A percentile compares a stretch with the other conserved stretches of the same genome.
These are phyloP conservation scores for Sapayoa aenigma DNA, from an alignment of 2,113 vertebrate species.

Conservation along the genomic window DNA sequence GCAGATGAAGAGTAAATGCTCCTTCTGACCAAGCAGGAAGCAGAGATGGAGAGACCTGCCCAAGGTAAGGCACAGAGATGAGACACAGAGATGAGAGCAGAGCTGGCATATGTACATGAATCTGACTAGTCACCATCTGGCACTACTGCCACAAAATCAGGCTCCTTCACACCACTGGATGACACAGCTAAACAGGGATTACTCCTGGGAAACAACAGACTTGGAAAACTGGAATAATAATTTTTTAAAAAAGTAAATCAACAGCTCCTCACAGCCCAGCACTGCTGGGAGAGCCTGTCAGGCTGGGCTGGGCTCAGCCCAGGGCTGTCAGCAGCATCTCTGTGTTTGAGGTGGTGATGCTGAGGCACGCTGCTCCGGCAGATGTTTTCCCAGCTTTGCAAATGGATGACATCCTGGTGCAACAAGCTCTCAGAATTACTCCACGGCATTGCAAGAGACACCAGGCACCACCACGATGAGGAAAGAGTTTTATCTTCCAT, in stretches of 20 bases:
- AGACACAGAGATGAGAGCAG: neutral
- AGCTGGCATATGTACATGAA: neutral
- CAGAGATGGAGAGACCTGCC: neutral
- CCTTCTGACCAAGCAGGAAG: accelerated
- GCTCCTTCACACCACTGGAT: neutral
- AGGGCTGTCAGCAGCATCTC: neutral
- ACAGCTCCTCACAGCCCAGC: neutral
- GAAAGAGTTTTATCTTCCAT: neutral
- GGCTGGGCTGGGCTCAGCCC: neutral
- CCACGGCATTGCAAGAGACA: neutral
- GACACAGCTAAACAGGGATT: neutral
- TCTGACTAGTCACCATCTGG: neutral
- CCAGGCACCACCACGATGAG: neutral
- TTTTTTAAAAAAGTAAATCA: neutral
- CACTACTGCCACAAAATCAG: neutral
- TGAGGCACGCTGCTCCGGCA: accelerated
- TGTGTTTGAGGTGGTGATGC: neutral
- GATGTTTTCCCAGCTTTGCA: neutral
- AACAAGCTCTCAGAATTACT: neutral
- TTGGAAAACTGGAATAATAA: neutral
- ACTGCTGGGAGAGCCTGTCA: neutral
- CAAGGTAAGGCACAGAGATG: neutral
- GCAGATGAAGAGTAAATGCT: neutral
- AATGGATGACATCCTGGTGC: neutral
- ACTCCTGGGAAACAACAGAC: neutral